These are phyloP conservation scores for Herpetotheres cachinnans DNA, from an alignment of 2,113 vertebrate species.

Conservation along the genomic window DNA sequence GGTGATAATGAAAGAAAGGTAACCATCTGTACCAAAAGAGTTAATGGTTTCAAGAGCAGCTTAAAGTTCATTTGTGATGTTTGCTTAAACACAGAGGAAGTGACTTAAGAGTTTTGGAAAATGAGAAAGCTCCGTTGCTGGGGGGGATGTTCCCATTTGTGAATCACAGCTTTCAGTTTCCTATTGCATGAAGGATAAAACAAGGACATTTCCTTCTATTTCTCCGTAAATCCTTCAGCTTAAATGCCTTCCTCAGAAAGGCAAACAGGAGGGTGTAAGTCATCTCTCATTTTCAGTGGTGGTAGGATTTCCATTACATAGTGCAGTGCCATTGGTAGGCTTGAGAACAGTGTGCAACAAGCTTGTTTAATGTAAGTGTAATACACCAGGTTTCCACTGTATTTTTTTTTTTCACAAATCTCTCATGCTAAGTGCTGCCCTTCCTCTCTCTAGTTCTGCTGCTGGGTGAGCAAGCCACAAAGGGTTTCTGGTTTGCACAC, in stretches of 20 bases:
- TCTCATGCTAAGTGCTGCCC: background rate
- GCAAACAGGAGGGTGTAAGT: background rate
- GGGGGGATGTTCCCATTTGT: background rate
- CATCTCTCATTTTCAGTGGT: background rate
- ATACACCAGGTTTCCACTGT: background rate
- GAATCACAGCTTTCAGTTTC: background rate
- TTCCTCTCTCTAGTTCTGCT: background rate
- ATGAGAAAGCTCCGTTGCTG: background rate
- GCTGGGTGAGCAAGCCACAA: background rate
- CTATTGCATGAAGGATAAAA: background rate
- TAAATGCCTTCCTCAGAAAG: background rate
- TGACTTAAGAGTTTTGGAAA: background rate
- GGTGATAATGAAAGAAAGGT: background rate
- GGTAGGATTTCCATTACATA: background rate
- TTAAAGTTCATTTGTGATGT: background rate
- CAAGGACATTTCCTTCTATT: background rate
- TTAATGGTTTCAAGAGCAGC: background rate
- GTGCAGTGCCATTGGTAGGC: background rate
- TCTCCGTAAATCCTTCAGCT: background rate
- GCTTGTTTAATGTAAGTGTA: background rate
- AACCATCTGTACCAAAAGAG: background rate
- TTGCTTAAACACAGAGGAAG: background rate
- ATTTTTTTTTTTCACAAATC: background rate
- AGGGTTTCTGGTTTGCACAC: background rate
- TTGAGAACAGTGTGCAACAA: background rate